Conservation (phyloP, 2,888 invertebrate genomes). For the Ctenicera cuprea region DNA sequence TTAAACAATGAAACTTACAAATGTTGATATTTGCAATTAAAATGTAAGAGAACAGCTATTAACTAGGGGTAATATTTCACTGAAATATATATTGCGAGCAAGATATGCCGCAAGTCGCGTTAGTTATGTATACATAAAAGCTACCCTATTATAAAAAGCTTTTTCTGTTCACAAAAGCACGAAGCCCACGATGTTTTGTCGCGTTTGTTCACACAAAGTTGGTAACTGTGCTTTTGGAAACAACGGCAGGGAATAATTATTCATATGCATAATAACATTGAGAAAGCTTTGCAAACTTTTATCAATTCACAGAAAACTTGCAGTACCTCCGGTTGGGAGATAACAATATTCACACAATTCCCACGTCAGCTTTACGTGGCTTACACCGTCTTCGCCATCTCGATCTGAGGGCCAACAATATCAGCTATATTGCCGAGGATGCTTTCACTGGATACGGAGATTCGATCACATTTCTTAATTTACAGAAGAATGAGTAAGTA, state of each 20-base stretch:
- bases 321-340: slow-evolving; percentile 93
- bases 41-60: too few relatives aligned
- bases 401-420: slow-evolving; percentile 92
- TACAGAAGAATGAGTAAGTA: slow-evolving; percentile 93
- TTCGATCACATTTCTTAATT: slow-evolving; percentile 92
- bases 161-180: slow-evolving; percentile 24
- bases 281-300: slow-evolving; percentile 35
- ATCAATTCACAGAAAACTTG: slow-evolving; percentile 82
- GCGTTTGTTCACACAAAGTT: not conserved
- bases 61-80: too few relatives aligned
- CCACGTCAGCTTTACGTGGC: slow-evolving; percentile 88
- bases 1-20: too few relatives aligned
- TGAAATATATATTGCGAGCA: too few relatives aligned
- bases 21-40: too few relatives aligned
- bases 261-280: slow-evolving; percentile 20
- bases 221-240: slow-evolving; percentile 14
- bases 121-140: not conserved
- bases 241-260: slow-evolving; percentile 24
- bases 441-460: slow-evolving; percentile 93
- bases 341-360: slow-evolving; percentile 90
- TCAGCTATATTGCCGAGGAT: slow-evolving; percentile 87
- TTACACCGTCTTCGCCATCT: slow-evolving; percentile 91
- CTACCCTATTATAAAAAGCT: not conserved
- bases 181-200: slow-evolving; percentile 4
- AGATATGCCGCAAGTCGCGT: slow-evolving; percentile 2